Percentiles rank a stretch among this genome's conserved stretches.
Evolutionary conservation across 1,140 invertebrate genomes (phyloP).

Genomic region (Holotrichia oblita): DNA sequence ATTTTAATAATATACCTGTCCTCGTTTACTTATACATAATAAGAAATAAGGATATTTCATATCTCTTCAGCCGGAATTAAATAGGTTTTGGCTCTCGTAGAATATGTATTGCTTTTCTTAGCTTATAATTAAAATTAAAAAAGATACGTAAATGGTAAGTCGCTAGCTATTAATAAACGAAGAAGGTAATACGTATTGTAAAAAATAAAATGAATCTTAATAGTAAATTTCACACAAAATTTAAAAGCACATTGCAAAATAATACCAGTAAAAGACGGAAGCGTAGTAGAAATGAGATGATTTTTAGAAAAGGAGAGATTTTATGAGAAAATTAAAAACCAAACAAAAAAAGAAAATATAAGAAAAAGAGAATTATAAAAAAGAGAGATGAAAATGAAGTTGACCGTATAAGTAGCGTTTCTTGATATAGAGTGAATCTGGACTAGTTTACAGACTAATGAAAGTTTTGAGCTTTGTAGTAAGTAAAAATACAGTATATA

Average conservation of each 20-base stretch:
- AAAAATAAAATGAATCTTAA: too few species aligned
- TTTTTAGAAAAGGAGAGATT: conserved; percentile 22
- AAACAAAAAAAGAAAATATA: conserved; percentile 16
- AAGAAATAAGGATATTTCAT: too few species aligned
- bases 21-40: too few species aligned
- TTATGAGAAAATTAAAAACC: conserved; percentile 25
- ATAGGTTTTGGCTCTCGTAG: conserved; percentile 19
- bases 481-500: conserved; percentile 52
- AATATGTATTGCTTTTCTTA: neutral
- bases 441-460: too few species aligned
- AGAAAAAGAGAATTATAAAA: conserved; percentile 30
- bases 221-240: conserved; percentile 25
- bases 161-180: neutral
- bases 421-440: conserved; percentile 22
- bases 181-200: conserved; percentile 6
- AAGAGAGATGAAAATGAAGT: conserved; percentile 31
- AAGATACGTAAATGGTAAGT: neutral
- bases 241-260: conserved; percentile 50
- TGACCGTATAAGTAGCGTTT: conserved; percentile 24
- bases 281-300: conserved; percentile 5
- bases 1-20: neutral
- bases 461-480: conserved; percentile 57
- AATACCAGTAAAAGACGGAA: conserved; percentile 39
- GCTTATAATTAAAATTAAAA: neutral
- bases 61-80: neutral